phyloP scores from a whole-genome alignment of 2,888 invertebrate genomes.

The Sthenelais limicola region DNA sequence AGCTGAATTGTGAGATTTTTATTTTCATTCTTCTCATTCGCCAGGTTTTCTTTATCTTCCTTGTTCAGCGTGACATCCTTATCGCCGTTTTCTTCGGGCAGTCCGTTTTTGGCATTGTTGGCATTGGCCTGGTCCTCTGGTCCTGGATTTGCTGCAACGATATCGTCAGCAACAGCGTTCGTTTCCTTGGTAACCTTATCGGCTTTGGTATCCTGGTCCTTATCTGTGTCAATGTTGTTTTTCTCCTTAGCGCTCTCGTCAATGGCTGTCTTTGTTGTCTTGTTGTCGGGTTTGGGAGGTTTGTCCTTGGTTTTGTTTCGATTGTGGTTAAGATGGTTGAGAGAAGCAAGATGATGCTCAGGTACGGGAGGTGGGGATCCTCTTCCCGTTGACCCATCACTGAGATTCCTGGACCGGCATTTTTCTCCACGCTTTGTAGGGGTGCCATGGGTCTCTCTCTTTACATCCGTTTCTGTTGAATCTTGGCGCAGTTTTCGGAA shows the following conservation, averaged over 20 bases:
- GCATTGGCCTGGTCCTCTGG: no score
- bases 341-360: conserved; percentile 12
- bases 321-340: background rate
- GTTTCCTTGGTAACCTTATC: background rate
- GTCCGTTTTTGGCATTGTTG: no score
- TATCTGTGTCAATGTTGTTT: background rate
- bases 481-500: conserved; percentile 34
- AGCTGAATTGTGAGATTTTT: conserved; percentile 7
- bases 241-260: background rate
- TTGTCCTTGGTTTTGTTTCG: background rate
- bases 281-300: background rate
- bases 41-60: conserved; percentile 1
- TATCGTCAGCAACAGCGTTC: background rate
- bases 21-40: conserved; percentile 26
- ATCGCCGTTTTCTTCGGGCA: background rate
- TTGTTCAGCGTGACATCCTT: background rate
- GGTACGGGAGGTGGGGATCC: conserved; percentile 22
- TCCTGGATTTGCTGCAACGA: no score
- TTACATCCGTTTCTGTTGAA: conserved; percentile 27
- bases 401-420: background rate
- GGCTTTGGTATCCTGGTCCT: conserved; percentile 1
- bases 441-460: conserved; percentile 22
- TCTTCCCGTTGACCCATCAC: conserved; percentile 14
- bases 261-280: background rate
- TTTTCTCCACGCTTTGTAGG: conserved; percentile 12